Percentiles rank a stretch among this genome's conserved stretches.
These are phyloP conservation scores for Oryzias dopingdopingensis DNA, from an alignment of 2,797 vertebrate species.

Conservation along the genomic window DNA sequence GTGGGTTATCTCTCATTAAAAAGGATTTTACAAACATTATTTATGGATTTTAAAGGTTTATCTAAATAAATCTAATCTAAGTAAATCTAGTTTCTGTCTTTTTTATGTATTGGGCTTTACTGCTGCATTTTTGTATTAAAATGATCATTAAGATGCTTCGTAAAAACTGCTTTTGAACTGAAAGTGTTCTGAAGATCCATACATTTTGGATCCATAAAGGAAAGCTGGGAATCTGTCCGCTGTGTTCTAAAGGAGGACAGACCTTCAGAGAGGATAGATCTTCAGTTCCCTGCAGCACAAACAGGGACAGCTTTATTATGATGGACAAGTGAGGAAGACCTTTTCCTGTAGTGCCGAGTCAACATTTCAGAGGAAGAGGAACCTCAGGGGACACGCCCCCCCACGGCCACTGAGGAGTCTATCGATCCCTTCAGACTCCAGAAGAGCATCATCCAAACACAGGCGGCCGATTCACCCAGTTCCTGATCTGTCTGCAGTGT, in stretches of 20 bases:
- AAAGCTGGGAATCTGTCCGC: constrained; percentile 16
- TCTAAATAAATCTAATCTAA: no score
- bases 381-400: constrained; percentile 52
- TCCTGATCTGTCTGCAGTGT: no score
- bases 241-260: constrained; percentile 6
- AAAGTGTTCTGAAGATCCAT: neutral
- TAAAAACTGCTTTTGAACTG: no score
- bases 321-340: constrained; percentile 52
- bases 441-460: neutral
- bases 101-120: no score
- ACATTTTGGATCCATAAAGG: neutral
- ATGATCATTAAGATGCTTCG: no score
- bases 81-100: no score
- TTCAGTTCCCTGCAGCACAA: constrained; percentile 45
- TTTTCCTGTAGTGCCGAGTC: constrained; percentile 60
- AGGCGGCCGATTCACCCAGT: no score
- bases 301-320: constrained; percentile 41
- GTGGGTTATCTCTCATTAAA: no score
- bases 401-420: constrained; percentile 49
- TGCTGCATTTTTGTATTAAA: no score
- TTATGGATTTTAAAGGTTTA: no score
- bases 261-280: neutral
- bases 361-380: constrained; percentile 69
- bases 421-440: constrained; percentile 23
- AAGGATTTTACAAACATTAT: no score